Conservation (phyloP, 2,797 vertebrate species). For the Sebastes flavidus region DNA sequence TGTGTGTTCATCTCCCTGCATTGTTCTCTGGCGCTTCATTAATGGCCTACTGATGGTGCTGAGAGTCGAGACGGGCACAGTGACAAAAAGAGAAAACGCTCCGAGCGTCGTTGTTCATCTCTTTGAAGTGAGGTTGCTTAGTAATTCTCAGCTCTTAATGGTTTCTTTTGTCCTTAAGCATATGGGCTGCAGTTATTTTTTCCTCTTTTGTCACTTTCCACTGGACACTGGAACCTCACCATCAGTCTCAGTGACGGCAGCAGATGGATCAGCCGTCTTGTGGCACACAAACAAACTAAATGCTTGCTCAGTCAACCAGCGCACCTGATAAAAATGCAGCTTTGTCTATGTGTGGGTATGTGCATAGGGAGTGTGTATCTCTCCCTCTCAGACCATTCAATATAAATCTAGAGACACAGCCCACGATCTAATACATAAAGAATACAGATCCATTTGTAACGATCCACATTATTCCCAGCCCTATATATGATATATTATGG, state of each 20-base stretch:
- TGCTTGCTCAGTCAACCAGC: slow-evolving; percentile 39
- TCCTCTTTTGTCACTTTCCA: slow-evolving; percentile 52
- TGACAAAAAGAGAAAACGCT: slow-evolving; percentile 46
- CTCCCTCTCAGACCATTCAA: background rate
- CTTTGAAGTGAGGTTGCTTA: slow-evolving; percentile 58
- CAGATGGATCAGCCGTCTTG: slow-evolving; percentile 56
- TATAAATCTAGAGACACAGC: background rate
- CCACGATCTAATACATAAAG: background rate
- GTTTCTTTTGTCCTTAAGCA: slow-evolving; percentile 60
- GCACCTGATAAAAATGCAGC: slow-evolving; percentile 17
- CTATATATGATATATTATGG: background rate
- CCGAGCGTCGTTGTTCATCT: slow-evolving; percentile 40
- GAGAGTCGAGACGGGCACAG: slow-evolving; percentile 29
- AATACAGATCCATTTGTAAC: background rate
- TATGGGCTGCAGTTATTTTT: slow-evolving; percentile 38
- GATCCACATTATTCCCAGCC: background rate
- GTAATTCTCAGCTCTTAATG: slow-evolving; percentile 56
- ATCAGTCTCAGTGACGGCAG: slow-evolving; percentile 46
- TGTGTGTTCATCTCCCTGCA: slow-evolving; percentile 4
- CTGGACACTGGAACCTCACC: slow-evolving; percentile 48
- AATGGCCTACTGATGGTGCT: slow-evolving; percentile 34
- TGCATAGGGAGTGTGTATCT: background rate
- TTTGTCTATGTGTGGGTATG: background rate
- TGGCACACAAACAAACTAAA: slow-evolving; percentile 42
- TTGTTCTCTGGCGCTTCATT: slow-evolving; percentile 58